Base-by-base conservation (phyloP, 2,113 vertebrate species). In the Grammomys surdaster region DNA sequence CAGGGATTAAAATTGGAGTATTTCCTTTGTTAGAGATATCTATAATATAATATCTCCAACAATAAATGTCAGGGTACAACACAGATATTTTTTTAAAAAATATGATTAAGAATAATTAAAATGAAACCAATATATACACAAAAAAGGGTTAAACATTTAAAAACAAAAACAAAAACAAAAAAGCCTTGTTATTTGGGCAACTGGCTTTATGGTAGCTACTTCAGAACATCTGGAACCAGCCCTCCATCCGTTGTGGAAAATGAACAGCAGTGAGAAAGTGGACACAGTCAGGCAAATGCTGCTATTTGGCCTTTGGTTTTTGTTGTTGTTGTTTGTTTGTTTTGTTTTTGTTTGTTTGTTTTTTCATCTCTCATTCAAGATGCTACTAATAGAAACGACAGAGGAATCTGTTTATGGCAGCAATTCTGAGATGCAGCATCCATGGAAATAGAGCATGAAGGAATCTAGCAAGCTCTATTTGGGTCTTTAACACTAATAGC, bases 401-500 rank as follows among this genome's bases (percentile, higher is more conserved):
- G 84, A 82, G 80, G 96, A 96, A 97, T 97, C 90, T 97, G 89
- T 95, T 77, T 89, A 93, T 54, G 86, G 91, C 69, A 97, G 95
- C 96, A 97, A 63, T 97, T 97, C 86, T 84, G 73, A 94, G 86
- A 95, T 96, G 92, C 73, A 95, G 19, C 51, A 43, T 95, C 89
- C 92, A 96, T 95, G 91, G 92, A 96, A 97, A 96, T 92, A 97
- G 94, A 97, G 95, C 97, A 97, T 93, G 92, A 96, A 87, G 86
- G 88, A 97, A 95, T 96, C 85, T 91, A 90, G 93, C 56, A 84
- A 95, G 93, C 78, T 91, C 78, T 85, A 92, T 95, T 96, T 76
- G 89, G 72, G 82, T 94, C 81, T 95, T 97, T 91, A 94, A 56
- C 88, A 51, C 91, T 97, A 96, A 97, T 96, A 96, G 95, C 60